Conservation (phyloP, 53 echinoderm and acorn worm genomes). For the Hippasteria phrygiana region DNA sequence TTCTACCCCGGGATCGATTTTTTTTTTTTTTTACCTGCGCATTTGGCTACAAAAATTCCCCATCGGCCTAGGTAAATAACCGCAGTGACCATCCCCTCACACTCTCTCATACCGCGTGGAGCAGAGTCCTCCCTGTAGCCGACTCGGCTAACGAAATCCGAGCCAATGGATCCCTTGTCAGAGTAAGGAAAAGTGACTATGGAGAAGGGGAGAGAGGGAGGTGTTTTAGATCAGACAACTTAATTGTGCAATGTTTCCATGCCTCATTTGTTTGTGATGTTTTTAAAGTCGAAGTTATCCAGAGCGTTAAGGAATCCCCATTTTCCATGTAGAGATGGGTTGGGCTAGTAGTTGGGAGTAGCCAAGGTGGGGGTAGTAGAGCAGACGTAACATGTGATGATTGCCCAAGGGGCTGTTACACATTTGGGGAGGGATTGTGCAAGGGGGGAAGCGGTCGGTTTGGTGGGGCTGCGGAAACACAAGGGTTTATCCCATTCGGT, state of each 20-base stretch:
- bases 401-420: too few relatives aligned
- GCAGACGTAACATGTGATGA: too few relatives aligned
- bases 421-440: too few relatives aligned
- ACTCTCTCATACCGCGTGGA: not conserved
- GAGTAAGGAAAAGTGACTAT: not conserved
- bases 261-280: slow-evolving; percentile 41
- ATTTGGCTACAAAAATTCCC: slow-evolving; percentile 57
- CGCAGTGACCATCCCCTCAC: slow-evolving; percentile 24
- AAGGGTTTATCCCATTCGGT: too few relatives aligned
- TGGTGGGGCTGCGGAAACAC: too few relatives aligned
- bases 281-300: too few relatives aligned
- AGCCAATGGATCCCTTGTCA: not conserved
- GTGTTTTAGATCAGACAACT: slow-evolving; percentile 11
- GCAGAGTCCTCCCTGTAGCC: not conserved
- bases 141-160: not conserved
- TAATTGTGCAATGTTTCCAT: slow-evolving; percentile 40
- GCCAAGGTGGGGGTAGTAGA: too few relatives aligned
- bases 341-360: too few relatives aligned
- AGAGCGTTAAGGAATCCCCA: too few relatives aligned
- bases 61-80: slow-evolving; percentile 58
- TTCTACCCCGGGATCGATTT: slow-evolving; percentile 9
- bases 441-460: too few relatives aligned
- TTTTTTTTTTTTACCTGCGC: slow-evolving; percentile 39
- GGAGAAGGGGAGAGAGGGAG: not conserved
- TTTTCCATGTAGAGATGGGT: too few relatives aligned